Base-by-base conservation (phyloP, 1,140 invertebrate genomes). In the Tetramorium alpestre region DNA sequence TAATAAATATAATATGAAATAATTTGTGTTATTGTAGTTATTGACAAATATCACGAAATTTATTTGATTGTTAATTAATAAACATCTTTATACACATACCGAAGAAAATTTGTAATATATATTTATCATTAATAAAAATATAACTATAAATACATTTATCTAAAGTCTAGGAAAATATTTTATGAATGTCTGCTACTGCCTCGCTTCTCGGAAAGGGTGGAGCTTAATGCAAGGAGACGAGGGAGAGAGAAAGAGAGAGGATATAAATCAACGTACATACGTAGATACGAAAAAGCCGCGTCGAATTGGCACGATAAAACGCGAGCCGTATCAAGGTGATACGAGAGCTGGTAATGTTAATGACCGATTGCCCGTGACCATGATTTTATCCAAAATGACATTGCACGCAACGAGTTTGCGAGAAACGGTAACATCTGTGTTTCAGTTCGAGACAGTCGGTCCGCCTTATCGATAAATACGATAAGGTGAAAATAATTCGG, bases 281-380 rank as follows among this genome's bases (percentile, higher is more conserved):
- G 22, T 22, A 44, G 25, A 86, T 86, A 80, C 11, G 22, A n/a
- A 77, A 69, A 86, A 47, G 51, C n/a, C 51, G 28, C 44, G 38
- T 49, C 62, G 33, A 47, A 62, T 38, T 16, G 49, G 41, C 41
- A 47, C n/a, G 75, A 88, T 73, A 85, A 70, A 82, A 13, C 41
- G 62, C 25, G 33, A 41, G 8, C 5, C 8, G 38, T 51, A 72
- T 70, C 54, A 62, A 72, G 70, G 64, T 72, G 76, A 64, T 77
- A 84, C 54, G 73, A n/a, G 47, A 28, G 28, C 13, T 10, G n/a
- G n/a, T n/a, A 41, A 58, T 86, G 88, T 90, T 90, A 90, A 90
- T 77, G 89, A 82, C 86, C 89, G 89, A 88, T 88, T 88, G 54
- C 6, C 41, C 54, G 25, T 70, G 88, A 65, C 56, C 86, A 73